phyloP scores from a whole-genome alignment of 2,888 invertebrate genomes.

The Morpho helenor region DNA sequence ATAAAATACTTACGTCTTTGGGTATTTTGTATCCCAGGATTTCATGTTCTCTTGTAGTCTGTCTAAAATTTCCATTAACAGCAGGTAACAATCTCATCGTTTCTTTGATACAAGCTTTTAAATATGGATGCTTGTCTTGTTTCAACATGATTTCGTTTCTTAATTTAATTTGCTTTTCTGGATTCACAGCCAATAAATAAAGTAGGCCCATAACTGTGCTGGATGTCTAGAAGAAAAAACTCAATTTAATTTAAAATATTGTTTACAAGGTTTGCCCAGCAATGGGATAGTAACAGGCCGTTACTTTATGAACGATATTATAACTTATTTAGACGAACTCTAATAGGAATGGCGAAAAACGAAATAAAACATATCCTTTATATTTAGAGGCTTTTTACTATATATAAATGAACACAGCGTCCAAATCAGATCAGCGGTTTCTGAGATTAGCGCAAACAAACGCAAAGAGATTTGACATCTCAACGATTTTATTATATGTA shows the following conservation, averaged over 20 bases:
- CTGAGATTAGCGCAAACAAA: too few relatives aligned
- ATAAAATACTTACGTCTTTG: constrained; percentile 78
- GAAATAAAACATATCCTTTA: too few relatives aligned
- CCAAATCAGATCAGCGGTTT: too few relatives aligned
- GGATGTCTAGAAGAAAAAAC: constrained; percentile 61
- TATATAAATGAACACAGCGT: too few relatives aligned
- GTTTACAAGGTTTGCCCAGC: too few relatives aligned
- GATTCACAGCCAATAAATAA: constrained; percentile 81
- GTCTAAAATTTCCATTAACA: constrained; percentile 76
- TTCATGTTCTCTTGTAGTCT: constrained; percentile 73
- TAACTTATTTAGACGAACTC: too few relatives aligned
- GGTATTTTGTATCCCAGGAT: constrained; percentile 82
- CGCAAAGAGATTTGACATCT: too few relatives aligned
- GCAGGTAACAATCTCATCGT: constrained; percentile 81
- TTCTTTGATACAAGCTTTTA: constrained; percentile 87
- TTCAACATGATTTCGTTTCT: constrained; percentile 72
- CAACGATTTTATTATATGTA: too few relatives aligned
- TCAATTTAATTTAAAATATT: neutral
- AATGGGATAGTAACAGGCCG: too few relatives aligned
- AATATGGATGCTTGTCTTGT: constrained; percentile 68
- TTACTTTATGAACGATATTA: too few relatives aligned
- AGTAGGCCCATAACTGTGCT: constrained; percentile 76
- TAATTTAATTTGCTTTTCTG: constrained; percentile 81
- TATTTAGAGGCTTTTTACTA: too few relatives aligned
- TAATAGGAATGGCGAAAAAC: too few relatives aligned